phyloP scores from a whole-genome alignment of 2,888 invertebrate genomes.

The Troides aeacus region DNA sequence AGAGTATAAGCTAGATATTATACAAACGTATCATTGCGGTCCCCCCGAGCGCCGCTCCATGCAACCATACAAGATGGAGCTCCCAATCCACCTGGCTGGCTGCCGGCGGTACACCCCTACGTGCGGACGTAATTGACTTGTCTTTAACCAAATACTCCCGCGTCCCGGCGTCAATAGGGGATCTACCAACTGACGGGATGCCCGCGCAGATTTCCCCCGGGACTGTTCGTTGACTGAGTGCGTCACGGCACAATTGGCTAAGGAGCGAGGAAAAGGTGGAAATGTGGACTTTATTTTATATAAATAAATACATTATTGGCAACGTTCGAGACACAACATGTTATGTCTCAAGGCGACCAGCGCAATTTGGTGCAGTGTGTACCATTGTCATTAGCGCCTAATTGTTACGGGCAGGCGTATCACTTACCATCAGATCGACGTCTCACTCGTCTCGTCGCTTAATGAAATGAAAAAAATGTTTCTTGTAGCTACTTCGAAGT shows the following conservation, averaged over 20 bases:
- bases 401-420: too few species aligned
- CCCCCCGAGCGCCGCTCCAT: not conserved
- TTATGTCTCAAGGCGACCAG: too few species aligned
- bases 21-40: too few species aligned
- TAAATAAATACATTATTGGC: not conserved
- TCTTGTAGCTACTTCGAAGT: too few species aligned
- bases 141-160: slow-evolving; percentile 28
- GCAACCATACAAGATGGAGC: not conserved
- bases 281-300: not conserved
- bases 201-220: slow-evolving; percentile 35
- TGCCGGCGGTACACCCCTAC: not conserved
- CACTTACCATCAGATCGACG: too few species aligned
- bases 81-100: slow-evolving; percentile 6
- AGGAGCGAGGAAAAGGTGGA: slow-evolving; percentile 1
- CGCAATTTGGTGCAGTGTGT: too few species aligned
- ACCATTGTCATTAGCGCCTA: too few species aligned
- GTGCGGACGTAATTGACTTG: slow-evolving; percentile 26
- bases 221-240: slow-evolving; percentile 22
- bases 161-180: slow-evolving; percentile 25
- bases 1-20: too few species aligned
- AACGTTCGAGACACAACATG: too few species aligned
- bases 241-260: slow-evolving; percentile 24
- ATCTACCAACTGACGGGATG: slow-evolving; percentile 24
- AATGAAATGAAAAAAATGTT: too few species aligned
- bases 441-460: too few species aligned